Percentiles rank a stretch among this genome's conserved stretches.
Evolutionary conservation across 2,888 invertebrate species (phyloP).

Genomic region (Lymantria dispar): DNA sequence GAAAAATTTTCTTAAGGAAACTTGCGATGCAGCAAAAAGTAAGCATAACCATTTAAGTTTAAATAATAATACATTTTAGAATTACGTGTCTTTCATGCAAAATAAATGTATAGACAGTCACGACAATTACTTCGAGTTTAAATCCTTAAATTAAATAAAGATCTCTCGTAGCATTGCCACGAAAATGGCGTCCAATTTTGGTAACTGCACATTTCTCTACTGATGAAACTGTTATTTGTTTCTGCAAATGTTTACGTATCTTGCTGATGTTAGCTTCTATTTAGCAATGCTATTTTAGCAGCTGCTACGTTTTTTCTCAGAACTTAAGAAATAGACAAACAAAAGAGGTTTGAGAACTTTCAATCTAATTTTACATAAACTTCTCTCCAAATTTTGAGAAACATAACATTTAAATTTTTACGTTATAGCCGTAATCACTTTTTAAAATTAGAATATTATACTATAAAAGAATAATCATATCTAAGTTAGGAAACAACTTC

Average conservation of each 20-base stretch:
- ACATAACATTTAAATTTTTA: neutral
- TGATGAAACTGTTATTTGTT: conserved; percentile 57
- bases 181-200: conserved; percentile 52
- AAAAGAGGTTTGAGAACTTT: neutral
- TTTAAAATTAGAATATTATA: too few species aligned
- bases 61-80: too few species aligned
- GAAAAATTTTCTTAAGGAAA: too few species aligned
- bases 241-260: conserved; percentile 37
- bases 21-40: too few species aligned
- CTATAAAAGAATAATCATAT: neutral
- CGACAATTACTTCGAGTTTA: conserved; percentile 24
- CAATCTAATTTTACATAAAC: neutral
- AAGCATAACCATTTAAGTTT: too few species aligned
- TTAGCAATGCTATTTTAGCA: conserved; percentile 29
- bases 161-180: conserved; percentile 41
- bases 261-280: conserved; percentile 20
- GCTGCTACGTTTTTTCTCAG: conserved; percentile 18
- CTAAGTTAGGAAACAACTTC: neutral
- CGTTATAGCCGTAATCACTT: neutral
- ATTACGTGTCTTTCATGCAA: neutral
- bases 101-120: conserved; percentile 1
- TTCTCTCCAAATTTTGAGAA: neutral
- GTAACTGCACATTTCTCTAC: conserved; percentile 55
- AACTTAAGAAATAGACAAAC: conserved; percentile 8
- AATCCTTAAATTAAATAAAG: conserved; percentile 44